Base-by-base conservation (phyloP, 2,888 invertebrate genomes). In the Xestia xanthographa region DNA sequence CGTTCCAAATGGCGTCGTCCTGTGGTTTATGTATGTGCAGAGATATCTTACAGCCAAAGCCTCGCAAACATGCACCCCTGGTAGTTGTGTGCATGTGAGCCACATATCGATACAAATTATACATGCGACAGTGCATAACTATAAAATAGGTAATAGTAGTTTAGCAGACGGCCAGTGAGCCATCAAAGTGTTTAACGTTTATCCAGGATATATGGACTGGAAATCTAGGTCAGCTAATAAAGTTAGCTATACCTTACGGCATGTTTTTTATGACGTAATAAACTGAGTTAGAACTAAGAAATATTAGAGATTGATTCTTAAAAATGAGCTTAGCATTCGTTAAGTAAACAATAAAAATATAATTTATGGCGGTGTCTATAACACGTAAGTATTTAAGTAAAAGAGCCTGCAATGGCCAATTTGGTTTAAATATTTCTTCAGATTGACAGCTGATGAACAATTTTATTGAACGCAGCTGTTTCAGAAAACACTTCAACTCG, bases 181-280 rank as follows among this genome's bases (percentile, higher is more conserved):
- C 76, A 62, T 70, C 69, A 69, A 75, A 68, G 63, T 68, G 65
- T 62, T 80, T 66, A 80, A 3, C 56, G 65, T 38, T 68, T 60
- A 56, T n/a, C 50, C 22, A 82, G 48, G 43, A 66, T 60, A 41
- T 63, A 74, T 67, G 48, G 43, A 53, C 82, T 68, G 45, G 78
- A 66, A 68, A 81, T 68, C 38, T 68, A 69, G 58, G 53, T 66
- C 60, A 60, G 17, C 43, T 53, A 48, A 48, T 60, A 26, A 58
- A 60, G 26, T 14, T 60, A 45, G 50, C 3, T 4, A 41, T 26
- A 11, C 26, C 48, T 50, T 38, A 11, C 12, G 14, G 29, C 41
- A 14, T 43, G 17, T 17, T 12, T 72, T 66, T 66, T 66, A 41
- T n/a, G 29, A 12, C 41, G 5, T 41, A 53, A 29, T 60, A 41